phyloP scores from a whole-genome alignment of 1,140 invertebrate genomes.

The Ips typographus region DNA sequence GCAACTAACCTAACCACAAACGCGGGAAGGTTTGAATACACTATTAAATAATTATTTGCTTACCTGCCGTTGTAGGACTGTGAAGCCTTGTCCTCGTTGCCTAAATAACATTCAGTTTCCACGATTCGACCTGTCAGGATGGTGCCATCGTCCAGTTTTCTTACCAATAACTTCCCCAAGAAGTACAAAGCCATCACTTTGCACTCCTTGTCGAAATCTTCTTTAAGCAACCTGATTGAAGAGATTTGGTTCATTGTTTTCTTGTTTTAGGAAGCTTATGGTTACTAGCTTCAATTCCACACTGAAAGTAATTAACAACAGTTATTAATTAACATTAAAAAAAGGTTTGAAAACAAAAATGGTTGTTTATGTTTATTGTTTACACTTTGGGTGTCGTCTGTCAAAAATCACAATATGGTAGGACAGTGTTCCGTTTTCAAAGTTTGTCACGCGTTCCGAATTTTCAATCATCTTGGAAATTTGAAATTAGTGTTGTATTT shows the following conservation, averaged over 20 bases:
- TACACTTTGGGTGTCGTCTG: too few species aligned
- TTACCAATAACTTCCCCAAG: conserved; percentile 67
- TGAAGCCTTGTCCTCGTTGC: conserved; percentile 71
- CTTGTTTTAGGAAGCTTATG: neutral
- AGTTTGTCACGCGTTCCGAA: too few species aligned
- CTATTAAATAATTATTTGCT: conserved; percentile 3
- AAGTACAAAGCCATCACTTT: conserved; percentile 60
- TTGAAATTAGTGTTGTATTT: too few species aligned
- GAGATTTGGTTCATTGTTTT: neutral
- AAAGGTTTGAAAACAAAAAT: too few species aligned
- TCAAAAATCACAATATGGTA: too few species aligned
- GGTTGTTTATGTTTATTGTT: too few species aligned
- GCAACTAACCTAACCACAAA: neutral
- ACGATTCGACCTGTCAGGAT: conserved; percentile 69
- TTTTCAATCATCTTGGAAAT: too few species aligned
- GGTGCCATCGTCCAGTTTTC: conserved; percentile 57
- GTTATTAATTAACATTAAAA: too few species aligned
- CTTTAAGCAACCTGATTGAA: conserved; percentile 1
- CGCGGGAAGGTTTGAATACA: neutral
- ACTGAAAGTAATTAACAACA: too few species aligned
- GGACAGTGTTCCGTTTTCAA: too few species aligned
- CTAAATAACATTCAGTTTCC: conserved; percentile 79
- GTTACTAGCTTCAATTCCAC: neutral
- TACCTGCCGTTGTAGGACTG: conserved; percentile 60
- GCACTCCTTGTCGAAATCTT: conserved; percentile 44